phyloP scores from a whole-genome alignment of 2,888 invertebrate species.

The Crepidodera aurea region DNA sequence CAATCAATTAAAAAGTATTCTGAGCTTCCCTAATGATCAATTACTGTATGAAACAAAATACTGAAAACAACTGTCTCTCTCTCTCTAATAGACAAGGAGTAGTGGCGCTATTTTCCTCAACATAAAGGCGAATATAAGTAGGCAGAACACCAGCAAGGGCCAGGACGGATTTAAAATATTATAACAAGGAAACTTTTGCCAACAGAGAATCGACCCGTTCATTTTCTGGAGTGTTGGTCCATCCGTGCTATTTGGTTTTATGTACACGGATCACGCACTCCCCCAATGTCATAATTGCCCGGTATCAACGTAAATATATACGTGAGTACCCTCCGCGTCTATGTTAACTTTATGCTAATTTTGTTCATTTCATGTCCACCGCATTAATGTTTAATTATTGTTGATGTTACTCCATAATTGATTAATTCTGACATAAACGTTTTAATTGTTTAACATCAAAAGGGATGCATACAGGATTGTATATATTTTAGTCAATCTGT shows the following conservation, averaged over 20 bases:
- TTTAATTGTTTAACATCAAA: neutral
- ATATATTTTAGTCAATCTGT: too few relatives aligned
- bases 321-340: slow-evolving; percentile 28
- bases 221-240: slow-evolving; percentile 10
- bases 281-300: slow-evolving; percentile 37
- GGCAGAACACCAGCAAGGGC: too few relatives aligned
- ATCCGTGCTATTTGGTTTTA: slow-evolving; percentile 16
- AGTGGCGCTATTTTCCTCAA: too few relatives aligned
- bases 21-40: too few relatives aligned
- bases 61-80: too few relatives aligned
- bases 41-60: too few relatives aligned
- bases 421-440: slow-evolving; percentile 18
- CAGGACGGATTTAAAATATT: too few relatives aligned
- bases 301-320: slow-evolving; percentile 28
- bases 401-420: slow-evolving; percentile 18
- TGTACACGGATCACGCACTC: slow-evolving; percentile 32
- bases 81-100: too few relatives aligned
- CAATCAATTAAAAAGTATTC: too few relatives aligned
- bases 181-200: too few relatives aligned
- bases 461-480: neutral
- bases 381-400: slow-evolving; percentile 29
- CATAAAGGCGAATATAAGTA: too few relatives aligned
- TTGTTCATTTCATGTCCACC: slow-evolving; percentile 21
- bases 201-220: too few relatives aligned
- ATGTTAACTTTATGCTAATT: slow-evolving; percentile 37